Conservation (phyloP, 2,888 invertebrate species). For the Eilema griseolum region DNA sequence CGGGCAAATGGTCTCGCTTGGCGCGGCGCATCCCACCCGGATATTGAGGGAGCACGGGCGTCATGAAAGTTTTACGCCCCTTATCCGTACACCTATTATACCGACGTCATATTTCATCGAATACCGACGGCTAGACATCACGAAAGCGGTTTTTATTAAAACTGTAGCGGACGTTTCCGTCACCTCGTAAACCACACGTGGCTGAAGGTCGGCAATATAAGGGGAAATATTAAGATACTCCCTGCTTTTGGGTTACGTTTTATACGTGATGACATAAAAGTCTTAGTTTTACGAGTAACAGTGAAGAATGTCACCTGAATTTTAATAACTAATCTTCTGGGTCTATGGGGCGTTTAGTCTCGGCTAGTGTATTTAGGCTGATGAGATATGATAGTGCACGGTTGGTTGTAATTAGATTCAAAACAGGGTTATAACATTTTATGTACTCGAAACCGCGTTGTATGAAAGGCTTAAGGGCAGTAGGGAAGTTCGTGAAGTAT, state of each 20-base stretch:
- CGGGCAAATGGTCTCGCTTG: conserved; percentile 39
- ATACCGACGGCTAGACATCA: conserved; percentile 46
- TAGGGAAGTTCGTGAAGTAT: no score
- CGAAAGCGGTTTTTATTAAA: conserved; percentile 58
- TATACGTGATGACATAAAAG: conserved; percentile 29
- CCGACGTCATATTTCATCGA: conserved; percentile 60
- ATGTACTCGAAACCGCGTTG: background rate
- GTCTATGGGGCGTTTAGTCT: background rate
- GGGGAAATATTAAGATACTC: conserved; percentile 30
- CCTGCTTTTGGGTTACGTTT: conserved; percentile 10
- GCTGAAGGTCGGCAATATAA: conserved; percentile 38
- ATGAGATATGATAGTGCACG: background rate
- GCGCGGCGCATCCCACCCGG: conserved; percentile 51
- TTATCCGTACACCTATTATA: conserved; percentile 61
- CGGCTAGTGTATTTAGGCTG: background rate
- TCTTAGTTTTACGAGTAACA: conserved; percentile 26
- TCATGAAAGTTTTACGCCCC: conserved; percentile 69
- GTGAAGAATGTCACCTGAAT: background rate
- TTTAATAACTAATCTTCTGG: conserved; percentile 16
- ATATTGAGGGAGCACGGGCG: conserved; percentile 57
- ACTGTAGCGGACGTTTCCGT: conserved; percentile 52
- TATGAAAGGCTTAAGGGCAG: no score
- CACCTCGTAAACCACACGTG: conserved; percentile 59
- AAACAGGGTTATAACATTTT: background rate
- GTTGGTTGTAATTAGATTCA: background rate